Base-by-base conservation (phyloP, 2,888 invertebrate species). In the Germaria angustata region DNA sequence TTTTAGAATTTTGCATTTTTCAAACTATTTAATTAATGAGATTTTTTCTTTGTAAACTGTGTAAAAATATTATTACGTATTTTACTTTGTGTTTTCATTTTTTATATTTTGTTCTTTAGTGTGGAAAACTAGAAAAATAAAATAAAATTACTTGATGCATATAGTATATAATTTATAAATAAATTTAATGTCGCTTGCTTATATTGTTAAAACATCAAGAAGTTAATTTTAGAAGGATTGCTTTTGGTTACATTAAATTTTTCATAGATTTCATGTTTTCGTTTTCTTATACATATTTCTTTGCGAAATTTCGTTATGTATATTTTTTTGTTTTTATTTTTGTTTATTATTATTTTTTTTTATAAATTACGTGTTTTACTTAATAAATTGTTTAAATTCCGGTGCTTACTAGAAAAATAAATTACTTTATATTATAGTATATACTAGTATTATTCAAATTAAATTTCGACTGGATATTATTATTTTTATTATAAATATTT, bases 401-500 rank as follows among this genome's bases (percentile, higher is more conserved):
- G 77, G 77, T 77, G 77, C 77, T 69, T 69, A 51, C 24, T 77
- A 69, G 61, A 77, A 77, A 77, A 77, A 77, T 77, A 69, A 77
- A 69, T 36, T 77, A 20, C 57, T 49, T 46, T 59, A 20, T 66
- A 28, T 65, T 61, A 49, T 61, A 71, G 17, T 68, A 32, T 34
- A 34, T 55, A 63, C 5, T 59, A n/a, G 61, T 51, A 57, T 22
- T 46, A 51, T 15, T 11, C 11, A 17, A 77, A 61, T 77, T 34
- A 61, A 61, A 59, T 59, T 41, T 77, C 39, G 53, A 44, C 44
- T 69, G 59, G 51, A 49, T 57, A 49, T 24, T 15, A 20, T 22
- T 66, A 22, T 46, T 20, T 55, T 77, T 76, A n/a, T n/a, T n/a
- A n/a, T n/a, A n/a, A n/a, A n/a, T n/a, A 34, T 59, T 22, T 46